These are phyloP conservation scores for Pseudocheirus occidentalis DNA, from an alignment of 2,797 vertebrate species.

Conservation along the genomic window DNA sequence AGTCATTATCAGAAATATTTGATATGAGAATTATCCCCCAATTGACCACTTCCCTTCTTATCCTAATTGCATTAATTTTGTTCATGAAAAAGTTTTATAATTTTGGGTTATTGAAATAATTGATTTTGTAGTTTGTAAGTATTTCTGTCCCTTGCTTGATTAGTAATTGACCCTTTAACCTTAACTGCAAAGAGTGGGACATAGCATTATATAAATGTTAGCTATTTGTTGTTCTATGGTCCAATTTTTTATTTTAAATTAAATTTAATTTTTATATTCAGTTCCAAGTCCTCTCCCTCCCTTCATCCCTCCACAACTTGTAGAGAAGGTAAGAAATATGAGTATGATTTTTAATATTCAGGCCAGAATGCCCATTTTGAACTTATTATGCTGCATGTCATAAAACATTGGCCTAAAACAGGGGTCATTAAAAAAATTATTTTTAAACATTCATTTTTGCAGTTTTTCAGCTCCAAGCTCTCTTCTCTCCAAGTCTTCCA, in stretches of 20 bases:
- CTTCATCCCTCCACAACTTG: not conserved
- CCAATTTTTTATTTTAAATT: not conserved
- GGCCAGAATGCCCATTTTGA: not conserved
- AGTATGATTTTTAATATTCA: not conserved
- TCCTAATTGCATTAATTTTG: not conserved
- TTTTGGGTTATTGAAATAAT: not conserved
- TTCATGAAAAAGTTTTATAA: not conserved
- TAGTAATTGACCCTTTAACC: not conserved
- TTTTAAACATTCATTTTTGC: not conserved
- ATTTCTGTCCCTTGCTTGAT: not conserved
- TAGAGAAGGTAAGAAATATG: not conserved
- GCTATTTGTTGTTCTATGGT: not conserved
- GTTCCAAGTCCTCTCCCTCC: not conserved
- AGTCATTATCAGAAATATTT: not conserved
- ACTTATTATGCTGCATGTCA: not conserved
- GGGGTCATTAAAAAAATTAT: no score
- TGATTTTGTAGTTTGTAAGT: not conserved
- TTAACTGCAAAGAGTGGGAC: not conserved
- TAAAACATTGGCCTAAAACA: not conserved
- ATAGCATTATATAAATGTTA: not conserved
- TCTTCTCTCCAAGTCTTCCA: not conserved
- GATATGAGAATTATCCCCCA: not conserved
- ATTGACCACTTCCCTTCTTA: not conserved
- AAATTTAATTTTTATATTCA: not conserved
- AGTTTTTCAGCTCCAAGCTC: not conserved